Percentiles rank a stretch among this genome's conserved stretches.
These are phyloP conservation scores for Vannuccia rotundouncinata DNA, from an alignment of 2,888 invertebrate genomes.

Conservation along the genomic window DNA sequence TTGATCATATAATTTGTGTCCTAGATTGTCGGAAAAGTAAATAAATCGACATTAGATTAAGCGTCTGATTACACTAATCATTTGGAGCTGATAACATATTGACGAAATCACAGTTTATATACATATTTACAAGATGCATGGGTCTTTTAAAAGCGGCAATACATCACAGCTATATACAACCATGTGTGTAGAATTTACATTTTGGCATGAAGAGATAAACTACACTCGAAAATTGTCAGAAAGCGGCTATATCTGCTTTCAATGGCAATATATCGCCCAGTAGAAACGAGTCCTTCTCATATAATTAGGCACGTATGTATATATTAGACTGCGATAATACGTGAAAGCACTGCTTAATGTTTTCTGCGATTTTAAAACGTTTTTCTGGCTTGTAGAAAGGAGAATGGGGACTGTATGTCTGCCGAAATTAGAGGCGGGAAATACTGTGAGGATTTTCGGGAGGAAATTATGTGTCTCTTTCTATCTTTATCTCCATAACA, in stretches of 20 bases:
- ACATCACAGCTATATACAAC: too few relatives aligned
- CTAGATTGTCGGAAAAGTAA: too few relatives aligned
- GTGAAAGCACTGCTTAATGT: too few relatives aligned
- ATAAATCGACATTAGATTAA: too few relatives aligned
- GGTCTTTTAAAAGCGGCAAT: too few relatives aligned
- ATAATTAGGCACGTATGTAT: background rate
- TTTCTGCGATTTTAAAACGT: background rate
- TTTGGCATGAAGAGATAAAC: too few relatives aligned
- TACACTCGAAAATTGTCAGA: constrained; percentile 11
- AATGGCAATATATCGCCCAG: background rate
- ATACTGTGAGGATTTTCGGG: background rate
- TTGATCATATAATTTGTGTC: too few relatives aligned
- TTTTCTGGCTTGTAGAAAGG: background rate
- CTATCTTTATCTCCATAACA: background rate
- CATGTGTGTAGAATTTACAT: too few relatives aligned
- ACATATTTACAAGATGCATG: background rate
- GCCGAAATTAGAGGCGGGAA: background rate
- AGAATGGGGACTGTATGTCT: constrained; percentile 4
- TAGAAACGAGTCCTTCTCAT: background rate
- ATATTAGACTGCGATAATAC: too few relatives aligned
- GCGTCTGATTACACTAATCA: too few relatives aligned
- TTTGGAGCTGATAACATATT: background rate
- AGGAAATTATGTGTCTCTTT: background rate
- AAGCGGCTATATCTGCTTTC: background rate
- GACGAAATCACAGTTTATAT: background rate